Conservation (phyloP, 2,113 vertebrate genomes). For the Cavia aperea region DNA sequence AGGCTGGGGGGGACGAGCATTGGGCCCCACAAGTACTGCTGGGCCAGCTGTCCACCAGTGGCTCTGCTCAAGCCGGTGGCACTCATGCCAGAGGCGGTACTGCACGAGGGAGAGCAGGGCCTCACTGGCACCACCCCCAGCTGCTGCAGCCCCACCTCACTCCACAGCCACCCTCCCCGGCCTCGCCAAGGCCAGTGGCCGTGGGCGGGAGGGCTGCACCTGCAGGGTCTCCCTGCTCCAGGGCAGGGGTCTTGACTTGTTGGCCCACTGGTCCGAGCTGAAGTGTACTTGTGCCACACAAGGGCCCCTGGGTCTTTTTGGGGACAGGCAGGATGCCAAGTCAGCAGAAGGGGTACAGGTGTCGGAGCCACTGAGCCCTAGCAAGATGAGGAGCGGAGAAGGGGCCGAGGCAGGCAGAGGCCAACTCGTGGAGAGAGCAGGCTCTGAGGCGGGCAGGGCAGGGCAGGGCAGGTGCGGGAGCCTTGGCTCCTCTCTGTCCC, state of each 20-base stretch:
- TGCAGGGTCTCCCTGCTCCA: background rate
- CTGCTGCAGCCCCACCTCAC: background rate
- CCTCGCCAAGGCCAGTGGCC: background rate
- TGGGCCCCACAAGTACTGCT: background rate
- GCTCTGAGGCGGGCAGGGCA: background rate
- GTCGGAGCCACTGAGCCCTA: background rate
- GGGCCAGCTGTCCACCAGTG: no score
- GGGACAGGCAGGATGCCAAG: background rate
- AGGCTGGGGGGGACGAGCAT: background rate
- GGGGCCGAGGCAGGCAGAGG: background rate
- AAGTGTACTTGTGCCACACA: background rate
- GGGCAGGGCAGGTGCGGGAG: no score
- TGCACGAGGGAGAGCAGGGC: no score
- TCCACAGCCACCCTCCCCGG: no score
- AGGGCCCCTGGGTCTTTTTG: background rate
- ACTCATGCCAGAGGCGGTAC: background rate
- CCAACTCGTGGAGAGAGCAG: background rate
- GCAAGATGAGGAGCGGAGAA: no score
- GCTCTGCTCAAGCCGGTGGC: fast-evolving
- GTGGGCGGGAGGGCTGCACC: background rate
- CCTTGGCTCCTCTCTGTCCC: background rate
- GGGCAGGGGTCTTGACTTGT: no score
- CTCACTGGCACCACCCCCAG: background rate
- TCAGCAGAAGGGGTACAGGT: background rate
- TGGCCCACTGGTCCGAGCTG: no score